Percentiles rank a stretch among this genome's conserved stretches.
Evolutionary conservation across 2,888 invertebrate species (phyloP).

Genomic region (Scaptomyza tumidula): DNA sequence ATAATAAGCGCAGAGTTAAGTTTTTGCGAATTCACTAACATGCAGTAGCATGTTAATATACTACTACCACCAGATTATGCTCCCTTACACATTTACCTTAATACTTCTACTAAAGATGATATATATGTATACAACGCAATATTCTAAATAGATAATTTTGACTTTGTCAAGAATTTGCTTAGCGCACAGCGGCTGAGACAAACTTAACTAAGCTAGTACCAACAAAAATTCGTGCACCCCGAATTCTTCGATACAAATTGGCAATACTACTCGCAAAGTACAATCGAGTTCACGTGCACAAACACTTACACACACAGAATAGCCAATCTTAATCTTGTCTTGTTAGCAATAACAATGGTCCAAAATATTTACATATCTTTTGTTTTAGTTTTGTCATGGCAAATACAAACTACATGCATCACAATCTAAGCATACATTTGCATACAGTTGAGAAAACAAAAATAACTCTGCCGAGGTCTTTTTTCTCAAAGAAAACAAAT

Average conservation of each 20-base stretch:
- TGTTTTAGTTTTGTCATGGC: background rate
- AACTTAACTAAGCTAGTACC: constrained; percentile 1
- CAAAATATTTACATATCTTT: background rate
- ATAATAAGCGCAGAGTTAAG: constrained; percentile 21
- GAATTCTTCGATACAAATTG: constrained; percentile 12
- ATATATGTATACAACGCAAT: background rate
- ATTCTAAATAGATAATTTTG: constrained; percentile 36
- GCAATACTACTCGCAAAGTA: background rate
- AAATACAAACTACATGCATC: background rate
- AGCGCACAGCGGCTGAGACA: constrained; percentile 58
- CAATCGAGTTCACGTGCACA: background rate
- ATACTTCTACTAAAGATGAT: background rate
- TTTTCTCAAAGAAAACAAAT: no score
- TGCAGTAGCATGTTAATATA: constrained; percentile 44
- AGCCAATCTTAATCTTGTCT: constrained; percentile 4
- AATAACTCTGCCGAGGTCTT: no score
- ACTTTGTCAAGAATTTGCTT: constrained; percentile 62
- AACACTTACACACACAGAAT: constrained; percentile 3
- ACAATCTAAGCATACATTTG: background rate
- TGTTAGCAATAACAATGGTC: constrained; percentile 10
- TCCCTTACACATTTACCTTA: constrained; percentile 8
- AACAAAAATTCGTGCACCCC: constrained; percentile 28
- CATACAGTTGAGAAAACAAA: no score
- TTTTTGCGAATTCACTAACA: constrained; percentile 42
- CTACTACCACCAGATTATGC: constrained; percentile 8